Conservation (phyloP, 2,797 vertebrate species). For the Mus spretus region DNA sequence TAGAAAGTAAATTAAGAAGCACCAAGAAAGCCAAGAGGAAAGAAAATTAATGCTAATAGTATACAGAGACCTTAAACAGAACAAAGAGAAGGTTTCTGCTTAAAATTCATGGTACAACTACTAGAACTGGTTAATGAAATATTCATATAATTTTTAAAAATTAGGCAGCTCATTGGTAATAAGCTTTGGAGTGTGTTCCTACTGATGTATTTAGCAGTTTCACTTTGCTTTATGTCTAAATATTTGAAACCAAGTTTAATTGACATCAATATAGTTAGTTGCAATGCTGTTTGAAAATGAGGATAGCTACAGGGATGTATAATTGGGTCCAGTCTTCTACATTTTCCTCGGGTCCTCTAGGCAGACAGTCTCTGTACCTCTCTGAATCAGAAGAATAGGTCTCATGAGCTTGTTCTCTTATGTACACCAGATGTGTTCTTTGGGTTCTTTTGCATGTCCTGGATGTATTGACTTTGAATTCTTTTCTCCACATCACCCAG, state of each 20-base stretch:
- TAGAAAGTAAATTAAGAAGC: conserved; percentile 33
- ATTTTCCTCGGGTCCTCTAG: background rate
- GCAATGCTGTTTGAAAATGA: background rate
- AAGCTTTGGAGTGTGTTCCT: background rate
- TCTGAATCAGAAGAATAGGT: background rate
- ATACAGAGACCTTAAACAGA: background rate
- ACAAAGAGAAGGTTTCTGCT: background rate
- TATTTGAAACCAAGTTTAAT: conserved; percentile 44
- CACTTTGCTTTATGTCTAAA: background rate
- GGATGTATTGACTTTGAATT: background rate
- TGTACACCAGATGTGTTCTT: rapidly evolving
- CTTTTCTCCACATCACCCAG: rapidly evolving
- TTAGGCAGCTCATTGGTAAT: conserved; percentile 19
- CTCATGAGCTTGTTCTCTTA: rapidly evolving
- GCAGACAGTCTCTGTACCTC: rapidly evolving
- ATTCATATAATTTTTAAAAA: conserved; percentile 42
- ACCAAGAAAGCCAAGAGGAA: background rate
- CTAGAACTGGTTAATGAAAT: background rate
- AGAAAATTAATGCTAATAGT: conserved; percentile 3
- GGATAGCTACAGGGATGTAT: background rate
- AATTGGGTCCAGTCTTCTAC: background rate
- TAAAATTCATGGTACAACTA: background rate
- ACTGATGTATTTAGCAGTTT: conserved; percentile 5
- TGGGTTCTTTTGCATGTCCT: background rate
- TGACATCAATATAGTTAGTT: background rate